Evolutionary conservation across 2,888 invertebrate species (phyloP).

Genomic region (Metacarcinus magister): DNA sequence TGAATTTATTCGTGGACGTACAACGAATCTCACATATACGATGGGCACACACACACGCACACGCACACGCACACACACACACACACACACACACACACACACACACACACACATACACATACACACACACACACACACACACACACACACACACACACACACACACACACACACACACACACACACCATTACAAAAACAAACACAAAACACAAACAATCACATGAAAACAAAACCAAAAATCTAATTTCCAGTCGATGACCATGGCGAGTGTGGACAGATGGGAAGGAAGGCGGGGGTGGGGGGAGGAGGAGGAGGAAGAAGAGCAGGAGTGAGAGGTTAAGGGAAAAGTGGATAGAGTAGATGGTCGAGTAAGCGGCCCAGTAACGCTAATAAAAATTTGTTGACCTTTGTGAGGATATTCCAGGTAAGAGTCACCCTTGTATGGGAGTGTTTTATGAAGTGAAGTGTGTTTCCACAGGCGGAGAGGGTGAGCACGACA

Average conservation of each 20-base stretch:
- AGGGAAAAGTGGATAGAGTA: background rate
- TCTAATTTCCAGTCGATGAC: too few species aligned
- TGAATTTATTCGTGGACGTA: background rate
- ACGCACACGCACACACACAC: background rate
- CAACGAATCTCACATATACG: too few species aligned
- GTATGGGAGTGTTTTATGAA: slow-evolving; percentile 21
- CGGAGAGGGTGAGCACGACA: background rate
- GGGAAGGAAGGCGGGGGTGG: background rate
- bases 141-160: too few species aligned
- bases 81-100: background rate
- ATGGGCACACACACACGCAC: too few species aligned
- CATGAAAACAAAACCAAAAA: too few species aligned
- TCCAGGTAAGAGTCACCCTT: background rate
- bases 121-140: background rate
- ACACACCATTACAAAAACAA: too few species aligned
- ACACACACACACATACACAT: background rate
- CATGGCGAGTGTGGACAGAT: background rate
- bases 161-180: too few species aligned
- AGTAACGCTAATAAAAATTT: slow-evolving; percentile 13
- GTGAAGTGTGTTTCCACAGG: background rate
- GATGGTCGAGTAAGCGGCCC: background rate
- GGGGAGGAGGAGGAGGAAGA: background rate
- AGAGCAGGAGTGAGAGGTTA: background rate
- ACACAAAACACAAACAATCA: too few species aligned
- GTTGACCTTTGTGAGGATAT: slow-evolving; percentile 7